phyloP scores from a whole-genome alignment of 2,113 vertebrate genomes.

The Pelecanoides urinatrix region DNA sequence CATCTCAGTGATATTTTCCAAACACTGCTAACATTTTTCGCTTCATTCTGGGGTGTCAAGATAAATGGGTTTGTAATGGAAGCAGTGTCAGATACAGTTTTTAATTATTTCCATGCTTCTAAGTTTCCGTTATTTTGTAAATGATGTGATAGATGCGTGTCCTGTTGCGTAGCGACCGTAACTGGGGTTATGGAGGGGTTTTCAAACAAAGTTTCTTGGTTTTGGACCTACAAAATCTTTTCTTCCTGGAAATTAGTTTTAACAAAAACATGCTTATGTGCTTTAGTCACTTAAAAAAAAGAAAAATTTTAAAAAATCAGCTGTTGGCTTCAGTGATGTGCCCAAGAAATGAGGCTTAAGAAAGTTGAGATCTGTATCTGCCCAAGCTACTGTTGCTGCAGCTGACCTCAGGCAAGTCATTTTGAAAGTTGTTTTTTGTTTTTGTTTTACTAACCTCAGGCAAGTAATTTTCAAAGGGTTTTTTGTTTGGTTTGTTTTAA shows the following conservation, averaged over 20 bases:
- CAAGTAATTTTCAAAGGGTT: neutral
- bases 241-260: neutral
- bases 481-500: neutral
- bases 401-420: neutral
- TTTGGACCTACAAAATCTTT: neutral
- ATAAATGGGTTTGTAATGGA: neutral
- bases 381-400: neutral
- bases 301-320: neutral
- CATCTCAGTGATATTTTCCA: neutral
- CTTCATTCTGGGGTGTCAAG: accelerated
- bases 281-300: neutral
- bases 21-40: neutral
- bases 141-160: neutral
- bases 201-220: neutral
- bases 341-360: neutral
- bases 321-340: neutral
- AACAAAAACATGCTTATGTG: neutral
- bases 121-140: neutral
- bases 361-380: neutral
- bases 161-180: neutral
- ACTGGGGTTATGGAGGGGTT: neutral
- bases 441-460: neutral
- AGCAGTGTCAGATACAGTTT: neutral
- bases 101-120: neutral
- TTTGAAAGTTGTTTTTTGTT: neutral